These are phyloP conservation scores for Myodes glareolus DNA, from an alignment of 2,113 vertebrate species.

Conservation along the genomic window DNA sequence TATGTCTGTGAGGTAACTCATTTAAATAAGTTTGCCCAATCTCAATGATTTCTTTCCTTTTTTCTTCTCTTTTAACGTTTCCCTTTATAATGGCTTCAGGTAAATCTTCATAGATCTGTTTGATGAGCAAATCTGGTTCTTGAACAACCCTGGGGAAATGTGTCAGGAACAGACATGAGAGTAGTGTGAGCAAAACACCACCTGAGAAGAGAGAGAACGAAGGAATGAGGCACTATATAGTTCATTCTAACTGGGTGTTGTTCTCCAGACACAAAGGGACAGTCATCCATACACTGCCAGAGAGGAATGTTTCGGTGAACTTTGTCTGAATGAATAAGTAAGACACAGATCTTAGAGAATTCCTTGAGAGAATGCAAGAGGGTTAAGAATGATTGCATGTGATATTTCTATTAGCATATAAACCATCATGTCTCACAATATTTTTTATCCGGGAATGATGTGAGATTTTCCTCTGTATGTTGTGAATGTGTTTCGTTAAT, in stretches of 20 bases:
- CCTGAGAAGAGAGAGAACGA: background rate
- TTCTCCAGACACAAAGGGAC: background rate
- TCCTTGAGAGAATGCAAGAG: background rate
- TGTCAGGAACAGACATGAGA: background rate
- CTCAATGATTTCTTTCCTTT: background rate
- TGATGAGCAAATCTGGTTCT: background rate
- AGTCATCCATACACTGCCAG: no score
- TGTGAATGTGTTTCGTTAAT: no score
- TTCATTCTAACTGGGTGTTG: background rate
- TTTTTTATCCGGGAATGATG: background rate
- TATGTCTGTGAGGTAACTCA: background rate
- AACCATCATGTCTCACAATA: no score
- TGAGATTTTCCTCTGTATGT: no score
- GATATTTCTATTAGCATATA: background rate
- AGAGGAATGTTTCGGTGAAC: background rate
- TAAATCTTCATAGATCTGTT: background rate
- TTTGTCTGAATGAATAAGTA: background rate
- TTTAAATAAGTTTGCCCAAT: background rate
- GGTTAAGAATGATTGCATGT: background rate
- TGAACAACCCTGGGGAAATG: background rate
- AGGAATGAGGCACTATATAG: background rate
- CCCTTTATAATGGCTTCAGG: background rate
- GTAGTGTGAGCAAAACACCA: accelerated
- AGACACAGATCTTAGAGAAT: background rate
- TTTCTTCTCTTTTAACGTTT: background rate